These are phyloP conservation scores for Allolobophora icterica DNA, from an alignment of 2,888 invertebrate genomes.

Conservation along the genomic window DNA sequence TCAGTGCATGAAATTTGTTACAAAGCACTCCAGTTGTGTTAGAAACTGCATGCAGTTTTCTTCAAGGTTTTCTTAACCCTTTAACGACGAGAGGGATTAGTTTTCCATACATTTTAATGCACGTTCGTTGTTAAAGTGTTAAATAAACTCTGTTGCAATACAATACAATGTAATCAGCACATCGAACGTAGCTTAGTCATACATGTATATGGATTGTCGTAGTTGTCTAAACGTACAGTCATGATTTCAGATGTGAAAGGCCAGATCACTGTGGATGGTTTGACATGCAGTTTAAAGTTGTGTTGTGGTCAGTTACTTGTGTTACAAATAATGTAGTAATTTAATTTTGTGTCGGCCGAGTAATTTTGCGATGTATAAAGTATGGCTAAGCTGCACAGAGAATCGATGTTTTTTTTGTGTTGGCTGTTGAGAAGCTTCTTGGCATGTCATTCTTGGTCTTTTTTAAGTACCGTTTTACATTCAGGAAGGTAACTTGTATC, in stretches of 20 bases:
- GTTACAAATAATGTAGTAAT: no score
- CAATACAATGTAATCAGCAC: neutral
- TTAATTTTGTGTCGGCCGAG: no score
- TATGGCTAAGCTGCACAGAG: neutral
- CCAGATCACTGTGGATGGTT: neutral
- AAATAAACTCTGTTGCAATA: neutral
- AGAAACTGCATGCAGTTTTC: neutral
- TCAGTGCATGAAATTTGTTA: neutral
- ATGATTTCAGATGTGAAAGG: neutral
- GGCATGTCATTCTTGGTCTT: neutral
- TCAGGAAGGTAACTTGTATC: neutral
- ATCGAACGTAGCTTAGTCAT: neutral
- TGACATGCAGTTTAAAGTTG: neutral
- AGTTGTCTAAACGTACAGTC: neutral
- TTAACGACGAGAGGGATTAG: no score
- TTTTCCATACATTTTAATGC: no score
- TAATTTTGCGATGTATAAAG: neutral
- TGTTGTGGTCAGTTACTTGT: neutral
- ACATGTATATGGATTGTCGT: neutral
- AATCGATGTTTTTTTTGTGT: neutral
- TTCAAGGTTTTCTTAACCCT: neutral
- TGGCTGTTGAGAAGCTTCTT: neutral
- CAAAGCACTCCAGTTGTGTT: neutral
- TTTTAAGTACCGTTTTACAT: neutral
- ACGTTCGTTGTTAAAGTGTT: no score